phyloP scores from a whole-genome alignment of 2,113 vertebrate species.

The Deroptyus accipitrinus region DNA sequence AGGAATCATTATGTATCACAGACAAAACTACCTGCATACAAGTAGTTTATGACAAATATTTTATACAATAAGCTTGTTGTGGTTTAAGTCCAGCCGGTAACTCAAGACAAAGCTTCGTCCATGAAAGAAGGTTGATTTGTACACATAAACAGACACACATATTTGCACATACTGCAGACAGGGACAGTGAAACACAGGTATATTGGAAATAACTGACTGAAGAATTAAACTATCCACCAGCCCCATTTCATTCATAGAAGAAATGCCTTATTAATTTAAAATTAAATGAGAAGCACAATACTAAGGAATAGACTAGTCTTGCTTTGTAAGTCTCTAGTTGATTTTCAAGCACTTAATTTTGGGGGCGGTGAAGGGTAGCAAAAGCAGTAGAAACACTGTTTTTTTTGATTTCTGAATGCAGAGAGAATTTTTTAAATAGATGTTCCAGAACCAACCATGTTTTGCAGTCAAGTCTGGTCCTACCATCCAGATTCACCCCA shows the following conservation, averaged over 20 bases:
- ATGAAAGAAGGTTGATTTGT: background rate
- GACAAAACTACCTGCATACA: background rate
- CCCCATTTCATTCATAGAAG: background rate
- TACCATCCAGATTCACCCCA: background rate
- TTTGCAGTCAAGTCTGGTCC: background rate
- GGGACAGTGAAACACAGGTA: background rate
- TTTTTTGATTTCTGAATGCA: background rate
- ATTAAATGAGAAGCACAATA: background rate
- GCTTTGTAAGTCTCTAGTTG: background rate
- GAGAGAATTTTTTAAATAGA: background rate
- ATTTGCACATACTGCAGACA: background rate
- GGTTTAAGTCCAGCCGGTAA: background rate
- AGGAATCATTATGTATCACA: background rate
- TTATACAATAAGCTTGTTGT: background rate
- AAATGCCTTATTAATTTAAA: background rate
- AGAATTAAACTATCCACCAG: background rate
- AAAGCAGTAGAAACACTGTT: background rate
- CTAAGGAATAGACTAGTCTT: background rate
- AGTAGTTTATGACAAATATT: background rate
- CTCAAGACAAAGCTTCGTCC: background rate
- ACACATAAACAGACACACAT: background rate
- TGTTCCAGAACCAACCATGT: background rate
- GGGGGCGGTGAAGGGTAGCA: background rate
- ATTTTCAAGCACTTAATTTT: background rate
- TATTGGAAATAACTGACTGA: background rate